These are phyloP conservation scores for Halotydeus destructor DNA, from an alignment of 1,140 invertebrate genomes.

Conservation along the genomic window DNA sequence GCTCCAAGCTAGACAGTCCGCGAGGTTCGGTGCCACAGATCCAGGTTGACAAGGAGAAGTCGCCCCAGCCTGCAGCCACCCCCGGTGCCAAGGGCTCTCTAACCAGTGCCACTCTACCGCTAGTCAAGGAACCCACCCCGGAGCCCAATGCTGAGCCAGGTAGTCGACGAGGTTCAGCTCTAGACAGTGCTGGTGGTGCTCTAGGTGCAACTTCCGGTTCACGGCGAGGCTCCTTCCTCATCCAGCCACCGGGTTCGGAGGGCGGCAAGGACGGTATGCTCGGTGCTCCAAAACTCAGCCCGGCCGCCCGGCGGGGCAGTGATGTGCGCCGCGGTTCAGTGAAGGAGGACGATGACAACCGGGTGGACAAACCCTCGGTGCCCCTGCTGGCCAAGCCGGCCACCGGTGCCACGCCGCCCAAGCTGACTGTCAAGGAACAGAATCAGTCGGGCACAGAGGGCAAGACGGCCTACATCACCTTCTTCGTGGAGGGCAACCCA, in stretches of 20 bases:
- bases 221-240: constrained; percentile 3
- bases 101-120: not conserved
- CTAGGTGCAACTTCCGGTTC: not conserved
- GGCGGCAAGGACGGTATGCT: no score
- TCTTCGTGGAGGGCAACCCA: constrained; percentile 74
- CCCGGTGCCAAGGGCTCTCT: not conserved
- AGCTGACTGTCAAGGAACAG: constrained; percentile 68
- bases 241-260: no score
- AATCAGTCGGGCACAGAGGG: constrained; percentile 79
- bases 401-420: constrained; percentile 57
- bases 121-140: constrained; percentile 17
- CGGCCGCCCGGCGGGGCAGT: constrained; percentile 1
- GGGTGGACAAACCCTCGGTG: constrained; percentile 69
- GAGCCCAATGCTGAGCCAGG: constrained; percentile 16
- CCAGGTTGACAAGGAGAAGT: constrained; percentile 10
- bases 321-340: constrained; percentile 9
- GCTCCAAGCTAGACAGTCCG: not conserved
- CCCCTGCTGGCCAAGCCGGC: constrained; percentile 49
- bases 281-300: no score
- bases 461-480: constrained; percentile 66
- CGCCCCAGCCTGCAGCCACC: not conserved
- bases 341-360: constrained; percentile 38
- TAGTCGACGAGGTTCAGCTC: constrained; percentile 7
- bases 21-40: constrained; percentile 3
- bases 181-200: not conserved